Evolutionary conservation across 37 sponge, comb jelly and placozoan genomes (phyloP).

Genomic region (Ianthella basta): DNA sequence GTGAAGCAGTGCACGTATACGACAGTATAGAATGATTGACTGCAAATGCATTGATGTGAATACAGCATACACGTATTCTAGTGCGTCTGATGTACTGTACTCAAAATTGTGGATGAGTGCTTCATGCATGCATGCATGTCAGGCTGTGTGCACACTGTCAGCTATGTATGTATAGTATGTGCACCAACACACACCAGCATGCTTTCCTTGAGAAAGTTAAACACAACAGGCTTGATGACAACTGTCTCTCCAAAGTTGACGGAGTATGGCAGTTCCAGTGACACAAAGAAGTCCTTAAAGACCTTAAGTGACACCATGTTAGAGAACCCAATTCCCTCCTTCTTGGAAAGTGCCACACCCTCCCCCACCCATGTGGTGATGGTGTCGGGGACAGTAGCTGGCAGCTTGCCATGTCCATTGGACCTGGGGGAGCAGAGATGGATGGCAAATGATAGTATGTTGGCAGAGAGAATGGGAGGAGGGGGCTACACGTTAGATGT

Average conservation of each 20-base stretch:
- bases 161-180: not conserved
- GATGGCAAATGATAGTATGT: not conserved
- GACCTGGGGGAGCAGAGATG: not conserved
- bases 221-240: constrained; percentile 44
- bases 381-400: constrained; percentile 53
- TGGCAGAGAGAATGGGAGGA: no score
- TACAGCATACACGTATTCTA: not conserved
- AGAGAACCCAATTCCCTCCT: constrained; percentile 43
- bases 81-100: not conserved
- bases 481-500: no score
- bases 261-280: constrained; percentile 63
- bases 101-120: not conserved
- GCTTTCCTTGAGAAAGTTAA: constrained; percentile 36
- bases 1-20: not conserved
- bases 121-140: not conserved
- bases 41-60: no score
- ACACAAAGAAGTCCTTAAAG: constrained; percentile 58
- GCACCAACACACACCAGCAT: not conserved
- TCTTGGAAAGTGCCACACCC: constrained; percentile 24
- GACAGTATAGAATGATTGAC: no score
- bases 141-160: not conserved
- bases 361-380: constrained; percentile 67
- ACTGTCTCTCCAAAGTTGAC: constrained; percentile 61
- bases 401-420: constrained; percentile 10
- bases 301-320: constrained; percentile 19